phyloP scores from a whole-genome alignment of 2,797 vertebrate species.

The Euthynnus affinis region DNA sequence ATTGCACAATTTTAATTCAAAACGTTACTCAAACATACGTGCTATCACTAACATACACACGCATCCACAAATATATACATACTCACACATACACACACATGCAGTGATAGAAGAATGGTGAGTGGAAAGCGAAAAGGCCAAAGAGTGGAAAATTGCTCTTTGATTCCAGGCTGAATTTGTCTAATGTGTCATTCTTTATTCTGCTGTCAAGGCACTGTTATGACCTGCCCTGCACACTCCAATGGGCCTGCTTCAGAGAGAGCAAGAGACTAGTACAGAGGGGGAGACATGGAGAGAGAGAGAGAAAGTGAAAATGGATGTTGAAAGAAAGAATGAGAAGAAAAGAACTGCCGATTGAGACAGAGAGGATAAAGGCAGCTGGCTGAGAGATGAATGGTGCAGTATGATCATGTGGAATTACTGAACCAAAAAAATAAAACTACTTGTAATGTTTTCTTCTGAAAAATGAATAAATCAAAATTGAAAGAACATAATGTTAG shows the following conservation, averaged over 20 bases:
- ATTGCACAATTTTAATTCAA: slow-evolving; percentile 76
- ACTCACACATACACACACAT: slow-evolving; percentile 19
- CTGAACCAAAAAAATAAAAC: too few relatives aligned
- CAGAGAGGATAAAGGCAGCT: slow-evolving; percentile 10
- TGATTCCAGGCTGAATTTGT: slow-evolving; percentile 74
- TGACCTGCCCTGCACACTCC: slow-evolving; percentile 60
- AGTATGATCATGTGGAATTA: background rate
- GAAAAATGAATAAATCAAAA: background rate
- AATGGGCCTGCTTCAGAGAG: slow-evolving; percentile 37
- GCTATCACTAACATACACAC: slow-evolving; percentile 27
- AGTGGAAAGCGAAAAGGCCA: slow-evolving; percentile 76
- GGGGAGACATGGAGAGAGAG: background rate
- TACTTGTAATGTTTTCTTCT: background rate
- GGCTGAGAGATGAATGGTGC: background rate
- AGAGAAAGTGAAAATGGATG: slow-evolving; percentile 22
- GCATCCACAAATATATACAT: background rate
- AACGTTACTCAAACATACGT: slow-evolving; percentile 28
- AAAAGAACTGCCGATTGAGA: too few relatives aligned
- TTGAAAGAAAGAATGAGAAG: slow-evolving; percentile 16
- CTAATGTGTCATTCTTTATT: slow-evolving; percentile 72
- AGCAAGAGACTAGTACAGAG: slow-evolving; percentile 22
- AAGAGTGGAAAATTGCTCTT: slow-evolving; percentile 80
- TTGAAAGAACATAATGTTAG: background rate
- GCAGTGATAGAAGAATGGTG: slow-evolving; percentile 63
- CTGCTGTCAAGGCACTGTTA: slow-evolving; percentile 60